phyloP scores from a whole-genome alignment of 2,888 invertebrate species.

The Nomada ferruginata region DNA sequence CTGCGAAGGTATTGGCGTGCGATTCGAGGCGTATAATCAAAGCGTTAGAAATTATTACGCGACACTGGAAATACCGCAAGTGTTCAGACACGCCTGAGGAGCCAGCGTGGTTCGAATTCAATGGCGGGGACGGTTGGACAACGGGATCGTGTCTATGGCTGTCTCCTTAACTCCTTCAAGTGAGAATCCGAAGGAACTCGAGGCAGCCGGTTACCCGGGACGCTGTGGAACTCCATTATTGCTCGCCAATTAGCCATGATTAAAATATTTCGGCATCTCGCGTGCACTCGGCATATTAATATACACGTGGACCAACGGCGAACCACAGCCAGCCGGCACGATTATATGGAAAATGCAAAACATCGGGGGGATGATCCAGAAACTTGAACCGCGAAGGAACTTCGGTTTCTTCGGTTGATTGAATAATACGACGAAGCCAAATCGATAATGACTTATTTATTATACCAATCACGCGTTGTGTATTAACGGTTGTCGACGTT shows the following conservation, averaged over 20 bases:
- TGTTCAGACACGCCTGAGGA: conserved; percentile 53
- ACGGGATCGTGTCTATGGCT: conserved; percentile 24
- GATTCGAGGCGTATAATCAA: conserved; percentile 44
- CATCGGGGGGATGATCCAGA: conserved; percentile 67
- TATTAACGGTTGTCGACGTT: conserved; percentile 76
- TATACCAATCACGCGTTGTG: conserved; percentile 81
- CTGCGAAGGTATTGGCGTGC: background rate
- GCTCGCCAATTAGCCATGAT: conserved; percentile 84
- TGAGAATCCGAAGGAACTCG: conserved; percentile 78
- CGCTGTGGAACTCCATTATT: conserved; percentile 83
- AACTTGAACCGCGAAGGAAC: background rate
- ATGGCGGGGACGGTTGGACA: conserved; percentile 56
- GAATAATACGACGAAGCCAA: conserved; percentile 77
- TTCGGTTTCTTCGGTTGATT: conserved; percentile 78
- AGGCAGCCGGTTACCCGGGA: conserved; percentile 69
- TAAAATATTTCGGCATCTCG: conserved; percentile 84
- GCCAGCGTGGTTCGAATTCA: conserved; percentile 58
- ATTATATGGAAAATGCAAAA: conserved; percentile 82
- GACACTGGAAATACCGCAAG: conserved; percentile 58
- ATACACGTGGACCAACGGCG: conserved; percentile 74
- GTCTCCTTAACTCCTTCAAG: conserved; percentile 64
- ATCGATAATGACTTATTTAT: conserved; percentile 83
- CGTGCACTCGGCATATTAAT: conserved; percentile 83
- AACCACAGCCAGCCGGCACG: conserved; percentile 59
- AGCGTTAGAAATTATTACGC: conserved; percentile 53